Evolutionary conservation across 2,113 vertebrate genomes (phyloP), one percentile per base, ranked within the genome.

Genomic region (Lophura nycthemera): DNA sequence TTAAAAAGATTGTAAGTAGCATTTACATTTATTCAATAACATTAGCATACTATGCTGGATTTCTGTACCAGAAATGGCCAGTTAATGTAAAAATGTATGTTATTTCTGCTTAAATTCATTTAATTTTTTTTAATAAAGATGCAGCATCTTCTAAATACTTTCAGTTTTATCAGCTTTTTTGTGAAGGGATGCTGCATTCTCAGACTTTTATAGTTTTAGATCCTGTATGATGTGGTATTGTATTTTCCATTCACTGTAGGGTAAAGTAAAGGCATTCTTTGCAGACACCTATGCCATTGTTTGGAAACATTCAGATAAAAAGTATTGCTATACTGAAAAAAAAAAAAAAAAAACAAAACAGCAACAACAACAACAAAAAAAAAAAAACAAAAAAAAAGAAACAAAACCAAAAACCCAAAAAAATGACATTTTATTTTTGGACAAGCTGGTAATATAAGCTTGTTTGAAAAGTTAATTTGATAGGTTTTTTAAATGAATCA

Each of bases 11-110:
- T 98, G 98, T 98, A 98, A 98, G 98, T 98, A 98, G 98, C 98
- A 97, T 99, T 98, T 98, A 98, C 98, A 98, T 98, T 98, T 98
- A 98, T 98, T 98, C 97, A 97, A 94, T 98, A 98, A 98, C 98
- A 98, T 98, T 98, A 98, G 98, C 96, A 97, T 97, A 98, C 97
- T 94, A 74, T 94, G 98, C 98, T 98, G 98, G 98, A 97, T 98
- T 98, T 98, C 98, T 98, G 97, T 98, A 98, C 98, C 98, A 98
- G 98, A 98, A 98, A 97, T 97, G 97, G 97, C 98, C 98, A 98
- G 98, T 98, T 97, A 97, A 97, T 98, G 98, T 98, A 98, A 97
- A 98, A 98, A 98, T 98, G 97, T 98, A 97, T 98, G 98, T 98
- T 98, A 98, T 98, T 98, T 98, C 97, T 98, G 97, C 97, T 98